Evolutionary conservation across 2,888 invertebrate genomes (phyloP).

Genomic region (Andrena minutula): DNA sequence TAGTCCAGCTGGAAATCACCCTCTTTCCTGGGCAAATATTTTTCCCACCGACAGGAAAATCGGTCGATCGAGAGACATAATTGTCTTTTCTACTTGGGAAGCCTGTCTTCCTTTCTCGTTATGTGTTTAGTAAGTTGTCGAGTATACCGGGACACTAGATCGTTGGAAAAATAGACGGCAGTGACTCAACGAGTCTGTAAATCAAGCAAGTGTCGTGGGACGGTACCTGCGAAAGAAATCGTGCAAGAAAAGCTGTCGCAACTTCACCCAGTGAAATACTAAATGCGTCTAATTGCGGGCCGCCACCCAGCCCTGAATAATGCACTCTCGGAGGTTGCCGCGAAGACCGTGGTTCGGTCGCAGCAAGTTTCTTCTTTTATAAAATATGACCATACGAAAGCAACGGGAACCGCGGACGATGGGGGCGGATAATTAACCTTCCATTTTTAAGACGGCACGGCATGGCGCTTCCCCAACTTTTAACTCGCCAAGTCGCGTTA

Average conservation of each 20-base stretch:
- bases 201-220: too few relatives aligned
- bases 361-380: slow-evolving; percentile 16
- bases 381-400: slow-evolving; percentile 21
- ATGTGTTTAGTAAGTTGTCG: too few relatives aligned
- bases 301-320: slow-evolving; percentile 53
- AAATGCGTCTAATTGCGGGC: slow-evolving; percentile 47
- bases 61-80: slow-evolving; percentile 4
- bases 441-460: slow-evolving; percentile 19
- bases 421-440: slow-evolving; percentile 40
- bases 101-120: background rate
- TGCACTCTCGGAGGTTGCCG: slow-evolving; percentile 19
- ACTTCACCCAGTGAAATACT: slow-evolving; percentile 17
- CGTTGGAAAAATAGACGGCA: too few relatives aligned
- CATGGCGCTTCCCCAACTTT: slow-evolving; percentile 25
- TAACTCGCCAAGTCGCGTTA: slow-evolving; percentile 21
- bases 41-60: background rate
- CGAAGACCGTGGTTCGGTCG: slow-evolving; percentile 8
- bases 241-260: slow-evolving; percentile 20
- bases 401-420: slow-evolving; percentile 13
- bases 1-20: slow-evolving; percentile 8
- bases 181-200: background rate
- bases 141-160: too few relatives aligned
- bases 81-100: slow-evolving; percentile 5
- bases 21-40: slow-evolving; percentile 3
- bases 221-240: background rate